A percentile compares a stretch with the other conserved stretches of the same genome.
Evolutionary conservation across 2,888 invertebrate genomes (phyloP).

Genomic region (Oligia latruncula): DNA sequence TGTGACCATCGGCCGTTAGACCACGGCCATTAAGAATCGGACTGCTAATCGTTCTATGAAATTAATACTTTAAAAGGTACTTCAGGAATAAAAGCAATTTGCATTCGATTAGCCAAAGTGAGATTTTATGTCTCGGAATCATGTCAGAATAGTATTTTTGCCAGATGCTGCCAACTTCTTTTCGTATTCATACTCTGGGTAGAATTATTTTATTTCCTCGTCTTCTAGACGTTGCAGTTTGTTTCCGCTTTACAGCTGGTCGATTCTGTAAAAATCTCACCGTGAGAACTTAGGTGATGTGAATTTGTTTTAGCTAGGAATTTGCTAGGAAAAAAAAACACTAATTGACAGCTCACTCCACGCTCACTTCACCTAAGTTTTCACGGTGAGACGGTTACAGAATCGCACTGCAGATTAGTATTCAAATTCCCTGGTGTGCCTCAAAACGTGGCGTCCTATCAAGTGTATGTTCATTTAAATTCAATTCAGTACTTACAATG

Average conservation of each 20-base stretch:
- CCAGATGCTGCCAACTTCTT: conserved; percentile 34
- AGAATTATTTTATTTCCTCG: conserved; percentile 27
- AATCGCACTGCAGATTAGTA: conserved; percentile 11
- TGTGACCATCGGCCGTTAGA: conserved; percentile 47
- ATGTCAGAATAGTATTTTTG: conserved; percentile 27
- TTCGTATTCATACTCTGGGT: conserved; percentile 9
- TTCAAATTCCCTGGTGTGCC: conserved; percentile 10
- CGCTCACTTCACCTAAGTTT: too few species aligned
- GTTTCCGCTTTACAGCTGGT: neutral
- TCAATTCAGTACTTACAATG: conserved; percentile 1
- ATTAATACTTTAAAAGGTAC: conserved; percentile 22
- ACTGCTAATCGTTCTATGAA: conserved; percentile 25
- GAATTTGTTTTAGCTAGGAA: too few species aligned
- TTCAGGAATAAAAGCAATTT: conserved; percentile 35
- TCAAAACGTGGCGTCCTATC: conserved; percentile 4
- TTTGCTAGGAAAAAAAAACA: too few species aligned
- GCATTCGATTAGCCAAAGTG: conserved; percentile 43
- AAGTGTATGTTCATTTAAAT: conserved; percentile 1
- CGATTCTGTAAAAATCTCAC: too few species aligned
- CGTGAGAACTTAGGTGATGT: too few species aligned
- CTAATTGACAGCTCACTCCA: too few species aligned
- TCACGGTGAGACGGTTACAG: too few species aligned
- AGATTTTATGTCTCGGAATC: conserved; percentile 35
- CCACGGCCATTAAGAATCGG: conserved; percentile 30
- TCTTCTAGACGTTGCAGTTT: conserved; percentile 3